Base-by-base conservation (phyloP, 2,797 vertebrate species). In the Amphiprion clarkii region DNA sequence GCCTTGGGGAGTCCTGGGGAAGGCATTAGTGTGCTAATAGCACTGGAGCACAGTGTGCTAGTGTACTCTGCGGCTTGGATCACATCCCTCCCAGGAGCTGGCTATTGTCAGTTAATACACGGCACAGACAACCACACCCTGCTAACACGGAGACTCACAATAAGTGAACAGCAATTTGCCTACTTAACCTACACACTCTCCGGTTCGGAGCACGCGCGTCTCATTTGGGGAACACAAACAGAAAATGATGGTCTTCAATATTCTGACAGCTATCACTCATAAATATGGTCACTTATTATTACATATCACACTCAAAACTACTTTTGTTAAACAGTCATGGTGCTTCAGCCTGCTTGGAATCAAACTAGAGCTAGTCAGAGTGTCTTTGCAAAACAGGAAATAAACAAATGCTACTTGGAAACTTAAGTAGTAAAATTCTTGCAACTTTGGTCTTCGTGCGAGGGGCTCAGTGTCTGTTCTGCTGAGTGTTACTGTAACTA, bases 1-100 rank as follows among this genome's bases (percentile, higher is more conserved):
- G 88, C 87, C 89, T 80, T 60, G 76, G 86, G 82, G 79, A 86
- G 86, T 88, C 88, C 94, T 94, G 93, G 87, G 62, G 88, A 93
- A 94, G 82, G 83, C 93, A 94, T 94, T 93, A 93, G 87, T 76
- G 86, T 17, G 67, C 88, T 92, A 92, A 91, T 88, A 84, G 87
- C 66, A 62, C 46, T n/a, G 46, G 68, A 61, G 83, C 74, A 48
- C 81, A 63, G 81, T 27, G 79, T 83, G 79, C 79, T 86, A 79
- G 82, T 67, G 75, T 78, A 85, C 79, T 81, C 77, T 86, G 88
- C 17, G 77, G 84, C 81, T 87, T 91, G 88, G 88, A 89, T 63
- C 71, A 55, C 76, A 67, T 87, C 86, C 86, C 76, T 88, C 74
- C 65, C 86, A 80, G 87, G 87, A 86, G 87, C 84, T 78, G 82